Percentiles rank a stretch among this genome's conserved stretches.
Conservation (phyloP, 2,888 invertebrate species). For the Dynastes maya region DNA sequence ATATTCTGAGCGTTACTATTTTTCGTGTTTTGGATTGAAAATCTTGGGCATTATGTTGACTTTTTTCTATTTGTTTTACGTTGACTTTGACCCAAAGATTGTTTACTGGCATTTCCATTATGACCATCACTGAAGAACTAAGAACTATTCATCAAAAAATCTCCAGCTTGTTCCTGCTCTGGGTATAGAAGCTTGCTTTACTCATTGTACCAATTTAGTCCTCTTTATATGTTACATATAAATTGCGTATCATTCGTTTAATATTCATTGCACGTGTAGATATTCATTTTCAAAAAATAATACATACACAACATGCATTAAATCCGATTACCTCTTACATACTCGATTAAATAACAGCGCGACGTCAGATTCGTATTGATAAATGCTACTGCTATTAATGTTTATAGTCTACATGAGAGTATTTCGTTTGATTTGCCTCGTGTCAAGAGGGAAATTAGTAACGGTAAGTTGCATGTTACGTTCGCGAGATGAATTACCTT, state of each 20-base stretch:
- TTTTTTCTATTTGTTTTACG: no score
- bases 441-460: not conserved
- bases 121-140: no score
- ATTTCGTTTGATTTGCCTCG: not conserved
- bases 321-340: slow-evolving; percentile 9
- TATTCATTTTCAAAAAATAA: slow-evolving; percentile 20
- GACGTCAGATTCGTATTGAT: slow-evolving; percentile 8
- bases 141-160: no score
- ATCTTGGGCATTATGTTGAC: no score
- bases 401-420: not conserved
- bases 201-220: not conserved
- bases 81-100: no score
- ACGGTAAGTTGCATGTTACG: slow-evolving; percentile 1
- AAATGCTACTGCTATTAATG: slow-evolving; percentile 5
- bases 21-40: no score
- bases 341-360: slow-evolving; percentile 20
- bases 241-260: not conserved
- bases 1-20: no score
- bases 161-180: no score
- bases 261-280: slow-evolving; percentile 1
- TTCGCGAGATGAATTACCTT: not conserved
- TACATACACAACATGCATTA: not conserved
- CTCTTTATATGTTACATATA: slow-evolving; percentile 3
- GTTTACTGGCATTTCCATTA: no score
- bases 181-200: not conserved